phyloP scores from a whole-genome alignment of 2,888 invertebrate species.

The Synanthedon tipuliformis region DNA sequence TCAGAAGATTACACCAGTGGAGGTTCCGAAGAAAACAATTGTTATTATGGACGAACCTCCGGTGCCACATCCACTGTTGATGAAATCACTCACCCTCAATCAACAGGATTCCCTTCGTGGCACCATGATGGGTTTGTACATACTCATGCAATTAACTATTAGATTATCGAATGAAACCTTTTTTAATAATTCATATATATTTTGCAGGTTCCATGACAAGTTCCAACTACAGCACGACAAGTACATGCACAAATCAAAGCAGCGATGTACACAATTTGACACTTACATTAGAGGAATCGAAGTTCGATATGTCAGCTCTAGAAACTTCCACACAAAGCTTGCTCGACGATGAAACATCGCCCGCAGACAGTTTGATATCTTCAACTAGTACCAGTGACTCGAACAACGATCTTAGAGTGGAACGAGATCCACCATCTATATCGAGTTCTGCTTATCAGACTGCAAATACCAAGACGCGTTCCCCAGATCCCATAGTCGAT shows the following conservation, averaged over 20 bases:
- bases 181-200: background rate
- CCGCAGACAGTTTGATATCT: constrained; percentile 81
- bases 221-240: constrained; percentile 64
- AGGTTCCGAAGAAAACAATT: constrained; percentile 50
- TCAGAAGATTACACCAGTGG: constrained; percentile 21
- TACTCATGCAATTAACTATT: background rate
- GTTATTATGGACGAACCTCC: constrained; percentile 54
- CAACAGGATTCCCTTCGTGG: constrained; percentile 54
- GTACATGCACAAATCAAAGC: constrained; percentile 62
- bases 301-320: constrained; percentile 80
- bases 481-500: constrained; percentile 40
- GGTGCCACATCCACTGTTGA: constrained; percentile 56
- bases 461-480: constrained; percentile 66
- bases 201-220: constrained; percentile 61
- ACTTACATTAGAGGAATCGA: constrained; percentile 77
- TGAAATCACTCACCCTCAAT: constrained; percentile 59
- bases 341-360: constrained; percentile 86
- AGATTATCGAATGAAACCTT: background rate
- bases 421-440: constrained; percentile 52
- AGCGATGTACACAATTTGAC: constrained; percentile 66
- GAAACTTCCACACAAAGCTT: constrained; percentile 76
- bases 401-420: constrained; percentile 63
- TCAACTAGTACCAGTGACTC: constrained; percentile 73
- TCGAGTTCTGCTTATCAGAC: constrained; percentile 62
- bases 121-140: constrained; percentile 55